These are phyloP conservation scores for Dermolepida albohirtum DNA, from an alignment of 2,888 invertebrate species.

Conservation along the genomic window DNA sequence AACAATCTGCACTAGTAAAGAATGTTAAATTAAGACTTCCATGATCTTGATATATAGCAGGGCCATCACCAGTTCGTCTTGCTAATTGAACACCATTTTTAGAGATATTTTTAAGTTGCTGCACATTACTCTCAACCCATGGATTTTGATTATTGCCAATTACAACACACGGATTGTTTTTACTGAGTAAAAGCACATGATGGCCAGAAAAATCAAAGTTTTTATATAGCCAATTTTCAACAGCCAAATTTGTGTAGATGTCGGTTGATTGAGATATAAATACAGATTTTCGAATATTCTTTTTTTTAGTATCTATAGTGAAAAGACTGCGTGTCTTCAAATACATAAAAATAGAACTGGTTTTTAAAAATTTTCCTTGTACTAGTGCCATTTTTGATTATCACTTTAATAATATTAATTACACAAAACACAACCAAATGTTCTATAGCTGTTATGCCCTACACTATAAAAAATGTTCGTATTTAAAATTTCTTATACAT, in stretches of 20 bases:
- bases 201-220: conserved; percentile 86
- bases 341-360: conserved; percentile 50
- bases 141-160: conserved; percentile 98
- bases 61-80: conserved; percentile 93
- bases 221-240: conserved; percentile 96
- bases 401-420: conserved; percentile 33
- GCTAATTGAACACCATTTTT: conserved; percentile 81
- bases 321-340: conserved; percentile 41
- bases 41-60: conserved; percentile 94
- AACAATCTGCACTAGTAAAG: conserved; percentile 83
- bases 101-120: conserved; percentile 66
- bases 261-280: conserved; percentile 93
- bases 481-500: conserved; percentile 60
- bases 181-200: conserved; percentile 91
- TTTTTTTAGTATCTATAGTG: conserved; percentile 11
- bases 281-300: conserved; percentile 81
- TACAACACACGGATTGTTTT: conserved; percentile 94
- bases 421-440: conserved; percentile 42
- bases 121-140: conserved; percentile 90
- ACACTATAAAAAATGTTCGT: conserved; percentile 42
- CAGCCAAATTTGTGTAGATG: conserved; percentile 91
- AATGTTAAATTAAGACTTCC: conserved; percentile 95
- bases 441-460: conserved; percentile 50
- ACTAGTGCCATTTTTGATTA: conserved; percentile 58
- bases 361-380: conserved; percentile 53